Conservation (phyloP, 2,797 vertebrate species). For the Strix occidentalis region DNA sequence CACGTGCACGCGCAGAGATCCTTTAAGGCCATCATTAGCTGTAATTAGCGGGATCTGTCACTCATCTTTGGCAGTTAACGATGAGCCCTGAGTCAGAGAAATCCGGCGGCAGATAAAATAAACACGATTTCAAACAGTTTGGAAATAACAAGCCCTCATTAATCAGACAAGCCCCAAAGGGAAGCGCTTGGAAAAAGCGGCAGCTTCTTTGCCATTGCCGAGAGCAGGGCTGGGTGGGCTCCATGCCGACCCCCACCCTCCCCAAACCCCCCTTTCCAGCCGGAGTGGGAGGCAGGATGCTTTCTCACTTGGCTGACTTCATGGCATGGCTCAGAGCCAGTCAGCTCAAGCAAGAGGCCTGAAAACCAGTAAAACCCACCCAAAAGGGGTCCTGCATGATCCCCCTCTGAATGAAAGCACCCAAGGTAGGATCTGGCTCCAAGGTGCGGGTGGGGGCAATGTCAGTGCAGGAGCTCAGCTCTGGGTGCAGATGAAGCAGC, state of each 20-base stretch:
- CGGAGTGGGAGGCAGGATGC: not conserved
- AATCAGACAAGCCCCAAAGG: conserved; percentile 50
- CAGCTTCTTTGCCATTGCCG: not conserved
- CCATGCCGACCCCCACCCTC: accelerated
- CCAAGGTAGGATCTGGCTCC: not conserved
- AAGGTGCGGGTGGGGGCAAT: accelerated
- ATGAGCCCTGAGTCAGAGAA: conserved; percentile 67
- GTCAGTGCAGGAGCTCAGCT: not conserved
- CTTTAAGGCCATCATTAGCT: conserved; percentile 73
- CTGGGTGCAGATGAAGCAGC: not conserved
- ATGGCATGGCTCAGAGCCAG: not conserved
- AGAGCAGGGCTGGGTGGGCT: not conserved
- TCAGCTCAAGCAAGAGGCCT: not conserved
- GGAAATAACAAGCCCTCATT: conserved; percentile 64
- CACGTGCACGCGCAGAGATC: conserved; percentile 18
- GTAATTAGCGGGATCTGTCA: conserved; percentile 72
- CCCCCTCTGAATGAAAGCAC: not conserved
- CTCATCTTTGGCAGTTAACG: conserved; percentile 68
- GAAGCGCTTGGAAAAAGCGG: not conserved
- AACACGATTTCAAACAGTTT: conserved; percentile 66
- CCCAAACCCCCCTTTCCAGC: accelerated
- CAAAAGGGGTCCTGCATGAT: not conserved
- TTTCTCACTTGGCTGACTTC: not conserved
- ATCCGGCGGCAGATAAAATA: conserved; percentile 60
- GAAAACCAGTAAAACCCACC: not conserved